Percentiles rank a stretch among this genome's conserved stretches.
These are phyloP conservation scores for Cydia strobilella DNA, from an alignment of 1,140 invertebrate genomes.

Conservation along the genomic window DNA sequence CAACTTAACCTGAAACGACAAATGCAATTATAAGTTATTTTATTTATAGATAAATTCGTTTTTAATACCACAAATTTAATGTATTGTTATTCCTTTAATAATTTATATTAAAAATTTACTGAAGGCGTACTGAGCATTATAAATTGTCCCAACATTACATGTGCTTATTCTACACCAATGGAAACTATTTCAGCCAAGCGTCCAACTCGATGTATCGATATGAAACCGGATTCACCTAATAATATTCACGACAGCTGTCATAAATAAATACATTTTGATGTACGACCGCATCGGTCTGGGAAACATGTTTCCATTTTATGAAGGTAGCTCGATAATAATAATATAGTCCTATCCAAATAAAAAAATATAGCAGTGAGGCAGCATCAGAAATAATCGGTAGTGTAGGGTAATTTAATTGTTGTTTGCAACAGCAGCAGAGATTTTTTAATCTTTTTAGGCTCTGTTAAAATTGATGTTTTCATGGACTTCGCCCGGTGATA, in stretches of 20 bases:
- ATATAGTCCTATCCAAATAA: not conserved
- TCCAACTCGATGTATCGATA: not conserved
- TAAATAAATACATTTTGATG: slow-evolving; percentile 27
- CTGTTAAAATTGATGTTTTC: not conserved
- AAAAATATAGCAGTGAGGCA: not conserved
- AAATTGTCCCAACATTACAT: not conserved
- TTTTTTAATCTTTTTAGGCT: not conserved
- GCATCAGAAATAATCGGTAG: not conserved
- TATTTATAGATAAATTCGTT: no score
- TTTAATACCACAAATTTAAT: no score
- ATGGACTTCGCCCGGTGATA: not conserved
- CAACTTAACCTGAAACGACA: no score
- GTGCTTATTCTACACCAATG: not conserved
- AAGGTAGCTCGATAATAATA: slow-evolving; percentile 3
- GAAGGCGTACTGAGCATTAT: no score
- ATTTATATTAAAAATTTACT: no score
- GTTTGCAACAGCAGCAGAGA: not conserved
- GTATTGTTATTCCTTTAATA: no score
- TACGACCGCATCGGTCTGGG: not conserved
- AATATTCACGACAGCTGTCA: slow-evolving; percentile 26
- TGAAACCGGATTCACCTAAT: slow-evolving; percentile 21
- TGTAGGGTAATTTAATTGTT: not conserved
- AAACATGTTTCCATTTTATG: slow-evolving; percentile 27
- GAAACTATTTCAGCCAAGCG: not conserved
- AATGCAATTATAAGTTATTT: slow-evolving; percentile 3